Conservation (phyloP, 1,140 invertebrate species). For the Drosophila pallidifrons region DNA sequence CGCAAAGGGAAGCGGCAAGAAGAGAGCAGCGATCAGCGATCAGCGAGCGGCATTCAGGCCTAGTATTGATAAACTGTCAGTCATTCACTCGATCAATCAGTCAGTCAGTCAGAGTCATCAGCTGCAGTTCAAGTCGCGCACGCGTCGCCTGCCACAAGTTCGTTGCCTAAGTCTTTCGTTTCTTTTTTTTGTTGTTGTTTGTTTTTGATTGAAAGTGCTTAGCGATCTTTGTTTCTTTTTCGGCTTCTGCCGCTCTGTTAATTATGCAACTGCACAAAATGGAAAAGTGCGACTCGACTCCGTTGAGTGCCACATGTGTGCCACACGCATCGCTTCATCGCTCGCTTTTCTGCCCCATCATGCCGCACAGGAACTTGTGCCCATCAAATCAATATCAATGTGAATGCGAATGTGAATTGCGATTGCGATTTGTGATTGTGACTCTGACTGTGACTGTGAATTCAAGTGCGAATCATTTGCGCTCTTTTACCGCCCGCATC, state of each 20-base stretch:
- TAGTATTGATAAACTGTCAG: slow-evolving; percentile 43
- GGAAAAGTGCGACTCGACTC: slow-evolving; percentile 10
- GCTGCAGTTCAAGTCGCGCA: slow-evolving; percentile 7
- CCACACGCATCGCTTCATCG: slow-evolving; percentile 29
- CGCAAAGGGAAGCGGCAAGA: slow-evolving; percentile 15
- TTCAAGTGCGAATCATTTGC: slow-evolving; percentile 1
- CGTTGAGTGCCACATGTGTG: slow-evolving; percentile 23
- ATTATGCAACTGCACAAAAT: slow-evolving; percentile 37
- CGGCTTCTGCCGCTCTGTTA: slow-evolving; percentile 12
- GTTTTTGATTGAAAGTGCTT: slow-evolving; percentile 48
- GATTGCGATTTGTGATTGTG: neutral
- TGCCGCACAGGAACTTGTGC: slow-evolving; percentile 10
- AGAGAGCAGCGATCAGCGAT: neutral
- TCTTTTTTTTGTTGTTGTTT: no score
- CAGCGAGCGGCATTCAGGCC: slow-evolving; percentile 5
- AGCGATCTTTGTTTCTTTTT: slow-evolving; percentile 7
- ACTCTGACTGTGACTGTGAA: slow-evolving; percentile 3
- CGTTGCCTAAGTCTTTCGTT: slow-evolving; percentile 47
- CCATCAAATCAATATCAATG: slow-evolving; percentile 2
- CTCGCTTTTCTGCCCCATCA: slow-evolving; percentile 2
- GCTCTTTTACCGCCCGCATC: slow-evolving; percentile 10
- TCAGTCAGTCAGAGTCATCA: slow-evolving; percentile 48
- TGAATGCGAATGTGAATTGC: slow-evolving; percentile 1
- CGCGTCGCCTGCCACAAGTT: slow-evolving; percentile 42
- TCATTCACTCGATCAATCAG: slow-evolving; percentile 47